Evolutionary conservation across 1,140 invertebrate genomes (phyloP).

Genomic region (Trichonephila clavipes): DNA sequence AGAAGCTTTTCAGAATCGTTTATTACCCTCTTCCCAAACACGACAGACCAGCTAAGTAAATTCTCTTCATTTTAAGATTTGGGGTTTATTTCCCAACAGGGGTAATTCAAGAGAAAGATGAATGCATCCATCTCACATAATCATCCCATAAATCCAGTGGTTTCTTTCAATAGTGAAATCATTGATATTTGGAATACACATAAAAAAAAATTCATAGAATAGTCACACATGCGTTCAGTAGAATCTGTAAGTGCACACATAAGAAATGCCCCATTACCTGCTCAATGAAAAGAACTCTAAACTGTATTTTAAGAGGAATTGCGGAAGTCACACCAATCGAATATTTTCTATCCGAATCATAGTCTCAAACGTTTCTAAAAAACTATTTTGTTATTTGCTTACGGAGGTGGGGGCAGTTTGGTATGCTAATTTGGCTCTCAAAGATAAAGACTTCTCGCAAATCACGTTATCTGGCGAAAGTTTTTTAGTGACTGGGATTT

Average conservation of each 20-base stretch:
- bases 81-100: not conserved
- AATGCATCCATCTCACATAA: not conserved
- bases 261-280: not conserved
- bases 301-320: not conserved
- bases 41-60: not conserved
- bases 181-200: not conserved
- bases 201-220: not conserved
- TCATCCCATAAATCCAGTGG: not conserved
- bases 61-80: not conserved
- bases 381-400: conserved; percentile 24
- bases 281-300: not conserved
- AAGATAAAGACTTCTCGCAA: not conserved
- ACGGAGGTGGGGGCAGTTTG: not conserved
- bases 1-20: not conserved
- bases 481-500: not conserved
- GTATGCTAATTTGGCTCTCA: not conserved
- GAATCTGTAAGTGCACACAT: not conserved
- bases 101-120: not conserved
- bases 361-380: conserved; percentile 1
- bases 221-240: not conserved
- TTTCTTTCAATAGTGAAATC: not conserved
- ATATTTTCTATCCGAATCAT: not conserved
- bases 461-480: not conserved
- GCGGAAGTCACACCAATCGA: not conserved
- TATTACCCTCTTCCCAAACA: not conserved